Percentiles rank a stretch among this genome's conserved stretches.
Evolutionary conservation across 1,140 invertebrate genomes (phyloP).

Genomic region (Neuroterus valhalla): DNA sequence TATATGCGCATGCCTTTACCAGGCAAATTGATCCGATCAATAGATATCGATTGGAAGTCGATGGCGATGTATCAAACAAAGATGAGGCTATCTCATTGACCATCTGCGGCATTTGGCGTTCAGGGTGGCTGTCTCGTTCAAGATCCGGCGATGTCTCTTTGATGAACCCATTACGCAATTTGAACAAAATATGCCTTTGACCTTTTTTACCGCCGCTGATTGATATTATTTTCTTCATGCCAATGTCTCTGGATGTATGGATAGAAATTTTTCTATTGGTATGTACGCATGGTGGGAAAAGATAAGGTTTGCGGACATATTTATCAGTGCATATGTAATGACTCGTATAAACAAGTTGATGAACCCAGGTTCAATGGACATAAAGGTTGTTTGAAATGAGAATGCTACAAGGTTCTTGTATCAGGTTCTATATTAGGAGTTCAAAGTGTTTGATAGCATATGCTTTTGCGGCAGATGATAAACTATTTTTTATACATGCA

Average conservation of each 20-base stretch:
- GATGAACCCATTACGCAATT: constrained; percentile 26
- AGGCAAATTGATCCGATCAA: constrained; percentile 58
- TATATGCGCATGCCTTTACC: constrained; percentile 23
- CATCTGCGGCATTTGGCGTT: constrained; percentile 61
- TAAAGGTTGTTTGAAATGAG: too few species aligned
- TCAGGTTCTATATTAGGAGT: not conserved
- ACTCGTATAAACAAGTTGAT: too few species aligned
- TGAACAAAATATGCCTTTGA: constrained; percentile 8
- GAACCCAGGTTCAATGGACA: too few species aligned
- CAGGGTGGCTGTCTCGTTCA: constrained; percentile 62
- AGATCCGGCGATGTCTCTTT: constrained; percentile 38
- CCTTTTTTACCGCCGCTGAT: not conserved
- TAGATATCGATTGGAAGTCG: constrained; percentile 59
- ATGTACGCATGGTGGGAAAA: too few species aligned
- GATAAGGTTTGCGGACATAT: too few species aligned
- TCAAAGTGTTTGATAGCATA: constrained; percentile 52
- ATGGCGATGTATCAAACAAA: constrained; percentile 63
- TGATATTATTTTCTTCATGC: not conserved
- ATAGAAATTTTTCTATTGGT: too few species aligned
- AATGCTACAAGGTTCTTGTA: too few species aligned
- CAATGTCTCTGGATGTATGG: not conserved
- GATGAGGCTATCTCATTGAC: constrained; percentile 54
- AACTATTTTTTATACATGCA: constrained; percentile 41
- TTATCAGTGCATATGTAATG: too few species aligned
- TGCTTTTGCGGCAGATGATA: constrained; percentile 60